phyloP scores from a whole-genome alignment of 2,797 vertebrate species.

The Furcifer pardalis region DNA sequence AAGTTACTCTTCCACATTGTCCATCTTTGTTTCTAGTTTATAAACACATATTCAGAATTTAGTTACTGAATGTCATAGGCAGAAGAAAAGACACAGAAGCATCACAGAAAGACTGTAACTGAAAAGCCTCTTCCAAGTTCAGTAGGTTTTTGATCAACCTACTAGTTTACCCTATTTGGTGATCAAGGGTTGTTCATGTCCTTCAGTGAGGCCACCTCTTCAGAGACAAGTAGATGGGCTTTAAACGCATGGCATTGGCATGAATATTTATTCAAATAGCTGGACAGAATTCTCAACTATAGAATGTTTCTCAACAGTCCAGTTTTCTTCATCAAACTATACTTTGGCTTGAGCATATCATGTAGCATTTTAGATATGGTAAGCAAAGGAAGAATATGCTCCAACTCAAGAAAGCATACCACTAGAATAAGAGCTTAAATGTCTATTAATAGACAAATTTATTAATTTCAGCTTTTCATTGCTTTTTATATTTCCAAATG shows the following conservation, averaged over 20 bases:
- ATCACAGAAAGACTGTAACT: too few relatives aligned
- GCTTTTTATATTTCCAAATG: neutral
- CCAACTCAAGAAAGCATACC: neutral
- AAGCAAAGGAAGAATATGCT: neutral
- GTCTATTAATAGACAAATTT: neutral
- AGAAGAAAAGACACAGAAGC: neutral
- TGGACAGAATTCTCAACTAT: neutral
- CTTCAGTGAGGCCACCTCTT: neutral
- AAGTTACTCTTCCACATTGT: constrained; percentile 12
- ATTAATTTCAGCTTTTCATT: neutral
- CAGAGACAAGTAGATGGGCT: neutral
- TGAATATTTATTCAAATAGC: neutral
- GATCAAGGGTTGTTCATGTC: neutral
- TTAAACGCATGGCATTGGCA: neutral
- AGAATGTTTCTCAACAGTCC: neutral
- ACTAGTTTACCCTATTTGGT: neutral
- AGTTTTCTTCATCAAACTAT: neutral
- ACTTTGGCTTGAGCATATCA: neutral
- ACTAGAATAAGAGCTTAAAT: neutral
- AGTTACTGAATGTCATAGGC: neutral
- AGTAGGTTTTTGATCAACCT: constrained; percentile 1
- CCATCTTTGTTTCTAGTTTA: constrained; percentile 11
- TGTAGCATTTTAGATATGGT: neutral
- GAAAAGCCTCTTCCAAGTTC: neutral
- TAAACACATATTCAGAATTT: neutral